phyloP scores from a whole-genome alignment of 2,797 vertebrate species.

The Pipistrellus pipistrellus region DNA sequence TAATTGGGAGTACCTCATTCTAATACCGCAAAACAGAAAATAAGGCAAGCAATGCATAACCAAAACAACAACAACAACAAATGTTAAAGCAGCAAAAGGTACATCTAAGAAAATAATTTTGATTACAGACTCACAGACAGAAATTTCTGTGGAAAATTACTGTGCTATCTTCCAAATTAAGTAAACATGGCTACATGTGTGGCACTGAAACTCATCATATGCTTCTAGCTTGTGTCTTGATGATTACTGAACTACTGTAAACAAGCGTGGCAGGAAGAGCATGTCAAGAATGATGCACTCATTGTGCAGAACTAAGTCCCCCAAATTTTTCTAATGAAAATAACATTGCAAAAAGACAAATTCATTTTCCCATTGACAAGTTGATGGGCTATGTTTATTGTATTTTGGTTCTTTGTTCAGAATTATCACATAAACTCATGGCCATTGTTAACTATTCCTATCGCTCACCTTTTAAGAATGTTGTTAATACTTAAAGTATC shows the following conservation, averaged over 20 bases:
- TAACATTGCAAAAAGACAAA: conserved; percentile 63
- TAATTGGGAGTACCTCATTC: conserved; percentile 36
- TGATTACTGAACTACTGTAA: conserved; percentile 68
- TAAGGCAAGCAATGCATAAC: not conserved
- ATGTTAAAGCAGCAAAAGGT: conserved; percentile 29
- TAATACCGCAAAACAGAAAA: conserved; percentile 16
- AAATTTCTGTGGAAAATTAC: conserved; percentile 74
- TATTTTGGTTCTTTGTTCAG: conserved; percentile 10
- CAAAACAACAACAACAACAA: conserved; percentile 15
- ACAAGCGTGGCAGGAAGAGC: conserved; percentile 69
- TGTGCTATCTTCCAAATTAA: conserved; percentile 71
- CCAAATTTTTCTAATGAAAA: conserved; percentile 65
- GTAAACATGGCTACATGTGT: conserved; percentile 71
- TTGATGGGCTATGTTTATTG: not conserved
- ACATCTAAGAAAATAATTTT: conserved; percentile 42
- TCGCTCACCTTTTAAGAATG: conserved; percentile 15
- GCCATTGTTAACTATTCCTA: not conserved
- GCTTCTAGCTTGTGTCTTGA: conserved; percentile 65
- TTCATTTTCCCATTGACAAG: not conserved
- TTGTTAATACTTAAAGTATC: not conserved
- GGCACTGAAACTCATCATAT: conserved; percentile 60
- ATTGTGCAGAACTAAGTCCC: conserved; percentile 46
- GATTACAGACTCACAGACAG: conserved; percentile 44
- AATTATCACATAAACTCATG: not conserved
- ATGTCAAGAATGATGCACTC: conserved; percentile 60